Conservation (phyloP, 2,888 invertebrate genomes). For the Campopleginae sp. region DNA sequence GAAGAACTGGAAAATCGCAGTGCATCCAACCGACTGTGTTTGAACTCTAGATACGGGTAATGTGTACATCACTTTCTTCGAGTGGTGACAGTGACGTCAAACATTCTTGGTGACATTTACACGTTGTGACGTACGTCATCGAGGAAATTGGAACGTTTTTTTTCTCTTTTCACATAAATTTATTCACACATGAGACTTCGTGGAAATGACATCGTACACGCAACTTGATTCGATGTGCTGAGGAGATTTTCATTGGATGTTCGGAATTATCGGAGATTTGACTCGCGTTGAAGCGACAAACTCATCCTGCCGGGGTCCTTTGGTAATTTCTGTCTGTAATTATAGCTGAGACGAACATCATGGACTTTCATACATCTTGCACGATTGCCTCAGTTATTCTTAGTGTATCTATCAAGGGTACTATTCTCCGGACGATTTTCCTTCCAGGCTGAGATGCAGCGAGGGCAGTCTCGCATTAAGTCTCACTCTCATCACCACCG, state of each 20-base stretch:
- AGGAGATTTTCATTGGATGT: no score
- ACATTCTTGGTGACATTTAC: conserved; percentile 1
- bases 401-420: conserved; percentile 25
- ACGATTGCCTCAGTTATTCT: conserved; percentile 37
- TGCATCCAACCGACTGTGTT: conserved; percentile 12
- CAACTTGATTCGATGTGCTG: no score
- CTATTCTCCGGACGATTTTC: conserved; percentile 44
- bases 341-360: conserved; percentile 36
- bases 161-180: not conserved
- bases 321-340: not conserved
- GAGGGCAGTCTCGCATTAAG: conserved; percentile 30
- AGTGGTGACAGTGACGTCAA: conserved; percentile 2
- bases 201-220: no score
- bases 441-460: conserved; percentile 2
- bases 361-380: conserved; percentile 4
- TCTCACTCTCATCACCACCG: conserved; percentile 22
- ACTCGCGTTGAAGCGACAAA: not conserved
- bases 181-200: not conserved
- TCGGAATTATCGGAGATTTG: not conserved
- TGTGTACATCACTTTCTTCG: not conserved
- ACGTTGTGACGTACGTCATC: not conserved
- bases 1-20: conserved; percentile 21
- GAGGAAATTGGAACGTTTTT: not conserved
- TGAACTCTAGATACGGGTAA: not conserved
- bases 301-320: not conserved